Percentiles rank a stretch among this genome's conserved stretches.
These are phyloP conservation scores for Drosophila parthenogenetica DNA, from an alignment of 2,888 invertebrate genomes.

Conservation along the genomic window DNA sequence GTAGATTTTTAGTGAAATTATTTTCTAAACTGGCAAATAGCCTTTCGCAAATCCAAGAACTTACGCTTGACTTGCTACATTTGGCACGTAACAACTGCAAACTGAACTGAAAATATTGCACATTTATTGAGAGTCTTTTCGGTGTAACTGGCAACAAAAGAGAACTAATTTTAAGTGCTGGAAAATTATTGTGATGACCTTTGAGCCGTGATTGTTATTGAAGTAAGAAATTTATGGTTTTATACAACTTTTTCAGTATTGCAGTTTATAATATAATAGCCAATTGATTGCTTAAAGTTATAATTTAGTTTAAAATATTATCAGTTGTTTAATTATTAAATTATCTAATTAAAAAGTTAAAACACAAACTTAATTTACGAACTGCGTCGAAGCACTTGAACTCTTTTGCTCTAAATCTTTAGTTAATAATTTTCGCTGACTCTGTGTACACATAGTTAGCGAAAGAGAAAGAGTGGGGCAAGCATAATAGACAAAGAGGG, in stretches of 20 bases:
- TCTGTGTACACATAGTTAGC: conserved; percentile 1
- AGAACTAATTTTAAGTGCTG: conserved; percentile 23
- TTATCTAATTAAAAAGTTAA: too few relatives aligned
- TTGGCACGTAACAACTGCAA: conserved; percentile 64
- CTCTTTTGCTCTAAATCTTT: conserved; percentile 13
- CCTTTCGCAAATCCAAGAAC: conserved; percentile 4
- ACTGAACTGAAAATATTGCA: conserved; percentile 30
- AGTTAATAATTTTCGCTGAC: conserved; percentile 46
- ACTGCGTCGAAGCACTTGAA: background rate
- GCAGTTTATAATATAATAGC: too few relatives aligned
- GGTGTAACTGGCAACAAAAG: conserved; percentile 28
- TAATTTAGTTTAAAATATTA: too few relatives aligned
- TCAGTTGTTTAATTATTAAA: too few relatives aligned
- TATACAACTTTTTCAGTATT: too few relatives aligned
- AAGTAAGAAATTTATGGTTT: conserved; percentile 1
- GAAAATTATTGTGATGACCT: conserved; percentile 18
- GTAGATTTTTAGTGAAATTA: background rate
- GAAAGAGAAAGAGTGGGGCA: background rate
- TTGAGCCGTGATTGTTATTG: conserved; percentile 35
- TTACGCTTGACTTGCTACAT: conserved; percentile 20
- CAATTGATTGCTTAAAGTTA: too few relatives aligned
- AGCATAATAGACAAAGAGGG: background rate
- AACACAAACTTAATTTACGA: too few relatives aligned
- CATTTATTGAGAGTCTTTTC: conserved; percentile 10
- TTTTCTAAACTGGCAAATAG: conserved; percentile 3